Conservation (phyloP, 2,113 vertebrate species). For the Orientallactaga bullata region DNA sequence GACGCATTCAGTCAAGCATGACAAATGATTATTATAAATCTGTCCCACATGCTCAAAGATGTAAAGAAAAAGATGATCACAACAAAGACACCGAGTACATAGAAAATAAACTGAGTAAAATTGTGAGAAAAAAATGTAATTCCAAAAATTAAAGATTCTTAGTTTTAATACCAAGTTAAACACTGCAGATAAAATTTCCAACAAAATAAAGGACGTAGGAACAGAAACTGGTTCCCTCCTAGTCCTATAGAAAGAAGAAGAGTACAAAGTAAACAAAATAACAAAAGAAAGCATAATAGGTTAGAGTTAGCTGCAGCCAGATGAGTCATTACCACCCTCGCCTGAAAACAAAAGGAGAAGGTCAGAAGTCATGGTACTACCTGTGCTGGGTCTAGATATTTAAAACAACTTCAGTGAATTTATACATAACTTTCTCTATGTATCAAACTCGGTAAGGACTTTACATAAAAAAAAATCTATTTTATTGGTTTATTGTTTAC, state of each 20-base stretch:
- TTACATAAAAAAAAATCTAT: no score
- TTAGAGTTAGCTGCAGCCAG: not conserved
- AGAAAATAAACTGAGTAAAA: not conserved
- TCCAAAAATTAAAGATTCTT: not conserved
- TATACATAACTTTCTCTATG: not conserved
- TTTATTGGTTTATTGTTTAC: not conserved
- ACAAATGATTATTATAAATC: slow-evolving; percentile 7
- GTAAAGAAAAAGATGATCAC: not conserved
- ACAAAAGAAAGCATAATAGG: not conserved
- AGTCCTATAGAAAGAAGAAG: slow-evolving; percentile 24
- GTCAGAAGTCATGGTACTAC: not conserved
- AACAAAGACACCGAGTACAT: not conserved
- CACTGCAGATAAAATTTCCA: not conserved
- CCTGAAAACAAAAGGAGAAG: not conserved
- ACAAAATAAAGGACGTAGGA: not conserved
- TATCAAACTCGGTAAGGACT: not conserved
- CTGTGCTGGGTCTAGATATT: not conserved
- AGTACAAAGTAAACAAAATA: not conserved
- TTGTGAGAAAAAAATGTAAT: not conserved
- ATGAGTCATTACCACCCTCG: not conserved
- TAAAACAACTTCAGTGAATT: not conserved
- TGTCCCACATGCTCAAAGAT: not conserved
- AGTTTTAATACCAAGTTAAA: not conserved
- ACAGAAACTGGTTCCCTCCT: no score
- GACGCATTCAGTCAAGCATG: not conserved